phyloP scores from a whole-genome alignment of 2,113 vertebrate species.

The Triplophysa tibetana region DNA sequence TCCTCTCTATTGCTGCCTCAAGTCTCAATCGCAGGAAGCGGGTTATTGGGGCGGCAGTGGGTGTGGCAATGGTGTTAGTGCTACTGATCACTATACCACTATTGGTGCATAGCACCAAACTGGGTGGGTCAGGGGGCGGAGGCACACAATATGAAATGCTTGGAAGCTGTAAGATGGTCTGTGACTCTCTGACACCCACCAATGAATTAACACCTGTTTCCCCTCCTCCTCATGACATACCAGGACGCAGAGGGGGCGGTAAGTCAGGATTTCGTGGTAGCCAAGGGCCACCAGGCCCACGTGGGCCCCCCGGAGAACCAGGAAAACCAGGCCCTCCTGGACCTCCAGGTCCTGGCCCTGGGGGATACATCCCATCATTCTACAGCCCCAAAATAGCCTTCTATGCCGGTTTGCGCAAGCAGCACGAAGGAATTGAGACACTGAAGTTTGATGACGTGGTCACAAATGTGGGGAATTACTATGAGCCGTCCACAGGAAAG shows the following conservation, averaged over 20 bases:
- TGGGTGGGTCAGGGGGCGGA: slow-evolving; percentile 68
- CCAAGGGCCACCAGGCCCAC: slow-evolving; percentile 82
- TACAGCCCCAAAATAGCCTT: slow-evolving; percentile 95
- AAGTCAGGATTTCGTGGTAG: slow-evolving; percentile 84
- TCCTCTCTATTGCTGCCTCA: slow-evolving; percentile 91
- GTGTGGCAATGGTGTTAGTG: slow-evolving; percentile 93
- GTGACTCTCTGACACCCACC: slow-evolving; percentile 78
- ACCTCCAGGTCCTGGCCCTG: slow-evolving; percentile 85
- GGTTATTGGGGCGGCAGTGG: slow-evolving; percentile 88
- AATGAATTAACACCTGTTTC: slow-evolving; percentile 78
- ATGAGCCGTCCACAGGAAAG: slow-evolving; percentile 92
- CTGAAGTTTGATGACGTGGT: slow-evolving; percentile 96
- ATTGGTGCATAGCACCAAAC: slow-evolving; percentile 89
- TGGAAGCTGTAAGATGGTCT: slow-evolving; percentile 90
- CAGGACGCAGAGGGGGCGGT: slow-evolving; percentile 76
- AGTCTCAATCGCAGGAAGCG: slow-evolving; percentile 90
- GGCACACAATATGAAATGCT: slow-evolving; percentile 87
- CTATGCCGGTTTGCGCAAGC: slow-evolving; percentile 90
- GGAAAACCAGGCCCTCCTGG: slow-evolving; percentile 89
- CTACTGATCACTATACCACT: slow-evolving; percentile 93
- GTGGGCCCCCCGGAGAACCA: slow-evolving; percentile 85
- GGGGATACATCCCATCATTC: slow-evolving; percentile 85
- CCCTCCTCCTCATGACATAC: slow-evolving; percentile 79
- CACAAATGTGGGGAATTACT: slow-evolving; percentile 97
- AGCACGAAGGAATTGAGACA: slow-evolving; percentile 91